Conservation (phyloP, 2,888 invertebrate genomes). For the Unio delphinus region DNA sequence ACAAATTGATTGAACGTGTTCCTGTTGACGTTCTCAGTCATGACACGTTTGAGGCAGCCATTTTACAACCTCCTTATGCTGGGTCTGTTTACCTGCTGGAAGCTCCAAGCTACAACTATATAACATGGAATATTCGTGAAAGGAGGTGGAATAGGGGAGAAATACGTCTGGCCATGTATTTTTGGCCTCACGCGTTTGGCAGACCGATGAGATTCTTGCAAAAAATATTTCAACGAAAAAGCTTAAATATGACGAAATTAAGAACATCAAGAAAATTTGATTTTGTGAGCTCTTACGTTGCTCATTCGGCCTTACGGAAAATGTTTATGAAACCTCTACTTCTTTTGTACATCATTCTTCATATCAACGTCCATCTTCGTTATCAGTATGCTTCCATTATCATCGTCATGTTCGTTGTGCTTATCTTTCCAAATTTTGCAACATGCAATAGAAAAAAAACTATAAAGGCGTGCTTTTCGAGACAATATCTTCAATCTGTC, state of each 20-base stretch:
- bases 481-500: slow-evolving; percentile 48
- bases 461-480: slow-evolving; percentile 42
- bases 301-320: slow-evolving; percentile 48
- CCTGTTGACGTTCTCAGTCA: slow-evolving; percentile 65
- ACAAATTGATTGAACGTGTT: slow-evolving; percentile 55
- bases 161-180: slow-evolving; percentile 58
- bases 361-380: slow-evolving; percentile 34
- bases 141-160: slow-evolving; percentile 64
- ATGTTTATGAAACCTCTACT: slow-evolving; percentile 56
- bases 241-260: slow-evolving; percentile 54
- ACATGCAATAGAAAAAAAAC: slow-evolving; percentile 37
- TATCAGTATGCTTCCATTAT: slow-evolving; percentile 45
- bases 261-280: slow-evolving; percentile 56
- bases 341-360: slow-evolving; percentile 42
- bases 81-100: slow-evolving; percentile 54
- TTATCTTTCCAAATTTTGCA: slow-evolving; percentile 54
- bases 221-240: slow-evolving; percentile 49
- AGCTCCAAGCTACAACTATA: slow-evolving; percentile 59
- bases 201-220: slow-evolving; percentile 55
- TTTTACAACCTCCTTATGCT: slow-evolving; percentile 53
- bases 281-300: slow-evolving; percentile 48
- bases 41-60: slow-evolving; percentile 63
- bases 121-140: slow-evolving; percentile 63
- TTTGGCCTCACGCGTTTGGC: slow-evolving; percentile 58
- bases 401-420: slow-evolving; percentile 46